phyloP scores from a whole-genome alignment of 2,888 invertebrate genomes.

The Odontocolon sp. region DNA sequence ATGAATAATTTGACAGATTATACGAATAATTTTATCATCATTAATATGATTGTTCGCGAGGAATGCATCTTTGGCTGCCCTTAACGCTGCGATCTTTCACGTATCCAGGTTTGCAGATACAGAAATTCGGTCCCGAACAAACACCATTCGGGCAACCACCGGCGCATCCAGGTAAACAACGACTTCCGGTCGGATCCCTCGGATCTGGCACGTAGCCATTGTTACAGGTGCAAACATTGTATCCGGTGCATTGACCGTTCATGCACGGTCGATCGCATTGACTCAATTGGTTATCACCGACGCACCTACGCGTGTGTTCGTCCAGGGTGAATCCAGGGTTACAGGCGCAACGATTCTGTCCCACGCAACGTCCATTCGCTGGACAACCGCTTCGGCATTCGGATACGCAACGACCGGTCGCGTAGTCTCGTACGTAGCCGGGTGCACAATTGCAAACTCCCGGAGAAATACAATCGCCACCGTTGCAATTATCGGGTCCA shows the following conservation, averaged over 20 bases:
- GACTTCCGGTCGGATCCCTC: constrained; percentile 68
- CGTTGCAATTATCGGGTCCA: constrained; percentile 67
- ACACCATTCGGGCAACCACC: constrained; percentile 89
- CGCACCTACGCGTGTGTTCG: constrained; percentile 57
- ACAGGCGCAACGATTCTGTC: constrained; percentile 83
- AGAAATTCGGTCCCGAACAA: constrained; percentile 88
- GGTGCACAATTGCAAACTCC: constrained; percentile 71
- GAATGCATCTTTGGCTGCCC: constrained; percentile 85
- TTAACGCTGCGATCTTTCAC: constrained; percentile 84
- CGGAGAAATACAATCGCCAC: constrained; percentile 70
- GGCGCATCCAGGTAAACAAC: constrained; percentile 85
- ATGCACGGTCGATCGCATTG: constrained; percentile 79
- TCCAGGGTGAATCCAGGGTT: constrained; percentile 83
- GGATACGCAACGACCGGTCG: constrained; percentile 62
- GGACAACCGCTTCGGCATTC: constrained; percentile 75
- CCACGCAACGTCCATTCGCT: constrained; percentile 81
- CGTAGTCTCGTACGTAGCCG: constrained; percentile 70
- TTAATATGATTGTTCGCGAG: constrained; percentile 73
- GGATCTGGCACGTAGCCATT: constrained; percentile 79
- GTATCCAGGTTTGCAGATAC: constrained; percentile 88
- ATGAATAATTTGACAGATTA: not conserved
- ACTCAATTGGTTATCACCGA: no score
- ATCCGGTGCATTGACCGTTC: constrained; percentile 82
- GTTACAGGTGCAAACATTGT: constrained; percentile 78
- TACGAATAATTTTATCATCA: not conserved